Conservation (phyloP, 2,797 vertebrate species). For the Karalla daura region DNA sequence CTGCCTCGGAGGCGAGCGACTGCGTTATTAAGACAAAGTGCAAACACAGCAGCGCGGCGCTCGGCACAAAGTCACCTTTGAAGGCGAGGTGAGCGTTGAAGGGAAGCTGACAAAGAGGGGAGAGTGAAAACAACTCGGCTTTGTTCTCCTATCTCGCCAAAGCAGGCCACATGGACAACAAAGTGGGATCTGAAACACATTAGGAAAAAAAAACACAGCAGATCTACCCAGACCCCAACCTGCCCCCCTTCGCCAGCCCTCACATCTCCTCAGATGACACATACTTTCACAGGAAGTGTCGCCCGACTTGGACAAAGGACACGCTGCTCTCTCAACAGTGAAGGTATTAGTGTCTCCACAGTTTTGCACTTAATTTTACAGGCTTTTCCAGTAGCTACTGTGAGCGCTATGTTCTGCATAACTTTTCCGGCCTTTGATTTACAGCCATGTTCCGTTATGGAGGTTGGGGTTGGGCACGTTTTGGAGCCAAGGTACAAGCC, state of each 20-base stretch:
- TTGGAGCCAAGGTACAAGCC: no score
- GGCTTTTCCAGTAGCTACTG: no score
- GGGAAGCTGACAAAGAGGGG: conserved; percentile 50
- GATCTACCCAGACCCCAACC: conserved; percentile 27
- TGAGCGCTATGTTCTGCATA: no score
- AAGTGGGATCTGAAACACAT: conserved; percentile 26
- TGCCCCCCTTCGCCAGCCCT: conserved; percentile 17
- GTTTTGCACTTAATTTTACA: no score
- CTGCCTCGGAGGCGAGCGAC: conserved; percentile 27
- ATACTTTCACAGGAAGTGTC: conserved; percentile 17
- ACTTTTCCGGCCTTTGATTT: no score
- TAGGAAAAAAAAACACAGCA: conserved; percentile 11
- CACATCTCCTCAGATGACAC: conserved; percentile 31
- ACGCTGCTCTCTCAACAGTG: no score
- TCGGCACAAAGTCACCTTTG: conserved; percentile 59
- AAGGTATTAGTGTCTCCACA: no score
- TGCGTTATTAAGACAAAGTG: conserved; percentile 59
- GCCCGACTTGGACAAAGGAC: conserved; percentile 20
- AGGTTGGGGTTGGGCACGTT: no score
- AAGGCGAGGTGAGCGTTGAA: conserved; percentile 48
- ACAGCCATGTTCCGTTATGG: no score
- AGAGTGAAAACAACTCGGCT: conserved; percentile 44
- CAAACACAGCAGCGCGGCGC: conserved; percentile 56
- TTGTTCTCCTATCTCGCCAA: conserved; percentile 48
- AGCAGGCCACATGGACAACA: conserved; percentile 22